Percentiles rank a stretch among this genome's conserved stretches.
Conservation (phyloP, 2,113 vertebrate species). For the Psilopsiagon aymara region DNA sequence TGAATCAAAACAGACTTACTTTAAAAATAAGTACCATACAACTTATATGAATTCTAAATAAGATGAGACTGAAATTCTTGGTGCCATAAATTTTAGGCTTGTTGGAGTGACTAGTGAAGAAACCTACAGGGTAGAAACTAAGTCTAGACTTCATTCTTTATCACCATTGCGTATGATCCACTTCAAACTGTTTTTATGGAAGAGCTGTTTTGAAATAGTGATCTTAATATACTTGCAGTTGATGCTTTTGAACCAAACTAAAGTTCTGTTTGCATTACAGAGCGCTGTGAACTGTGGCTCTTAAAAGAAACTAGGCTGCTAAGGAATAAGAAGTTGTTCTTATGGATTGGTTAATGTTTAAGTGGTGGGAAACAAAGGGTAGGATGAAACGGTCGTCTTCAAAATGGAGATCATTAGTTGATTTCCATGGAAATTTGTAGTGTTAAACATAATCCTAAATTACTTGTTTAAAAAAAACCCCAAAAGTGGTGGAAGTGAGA, state of each 20-base stretch:
- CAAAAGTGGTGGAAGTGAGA: not conserved
- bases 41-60: not conserved
- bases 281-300: not conserved
- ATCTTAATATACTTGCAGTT: not conserved
- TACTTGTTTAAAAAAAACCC: not conserved
- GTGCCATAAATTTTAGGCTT: not conserved
- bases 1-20: not conserved
- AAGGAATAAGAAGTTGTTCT: not conserved
- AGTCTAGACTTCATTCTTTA: not conserved
- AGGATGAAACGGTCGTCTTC: not conserved
- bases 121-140: not conserved
- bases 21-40: not conserved
- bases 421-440: not conserved
- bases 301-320: not conserved
- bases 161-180: not conserved
- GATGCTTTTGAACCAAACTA: not conserved
- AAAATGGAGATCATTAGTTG: not conserved
- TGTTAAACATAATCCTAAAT: not conserved
- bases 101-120: not conserved
- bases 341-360: not conserved
- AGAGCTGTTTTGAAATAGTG: not conserved
- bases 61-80: not conserved
- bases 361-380: not conserved
- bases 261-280: not conserved
- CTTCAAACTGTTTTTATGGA: not conserved